Evolutionary conservation across 2,888 invertebrate species (phyloP).

Genomic region (Melinaea menophilus): DNA sequence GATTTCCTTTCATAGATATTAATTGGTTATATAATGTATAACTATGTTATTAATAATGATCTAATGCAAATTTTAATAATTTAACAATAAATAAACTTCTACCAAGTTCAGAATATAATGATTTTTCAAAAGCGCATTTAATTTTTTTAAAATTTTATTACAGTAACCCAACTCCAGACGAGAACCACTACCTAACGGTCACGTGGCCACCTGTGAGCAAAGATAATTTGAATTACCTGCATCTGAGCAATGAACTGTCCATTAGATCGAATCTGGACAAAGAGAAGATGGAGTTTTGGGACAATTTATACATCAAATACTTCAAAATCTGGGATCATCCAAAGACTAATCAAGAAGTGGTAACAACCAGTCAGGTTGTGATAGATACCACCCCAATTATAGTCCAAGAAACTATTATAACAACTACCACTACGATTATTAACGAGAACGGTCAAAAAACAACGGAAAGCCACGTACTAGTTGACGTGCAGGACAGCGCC

Average conservation of each 20-base stretch:
- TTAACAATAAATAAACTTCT: no score
- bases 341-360: slow-evolving; percentile 30
- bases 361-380: slow-evolving; percentile 18
- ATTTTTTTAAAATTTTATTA: slow-evolving; percentile 28
- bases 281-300: slow-evolving; percentile 69
- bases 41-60: no score
- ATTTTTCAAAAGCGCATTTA: no score
- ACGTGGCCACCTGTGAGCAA: slow-evolving; percentile 65
- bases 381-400: slow-evolving; percentile 28
- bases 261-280: slow-evolving; percentile 53
- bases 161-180: slow-evolving; percentile 70
- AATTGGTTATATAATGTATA: not conserved
- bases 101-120: no score
- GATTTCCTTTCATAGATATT: no score
- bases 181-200: slow-evolving; percentile 59
- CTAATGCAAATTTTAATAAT: no score
- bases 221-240: slow-evolving; percentile 58
- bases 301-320: slow-evolving; percentile 58
- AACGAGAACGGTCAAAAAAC: slow-evolving; percentile 15
- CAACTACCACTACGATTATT: slow-evolving; percentile 22
- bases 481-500: slow-evolving; percentile 19
- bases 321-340: slow-evolving; percentile 64
- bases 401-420: slow-evolving; percentile 33
- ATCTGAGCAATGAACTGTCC: slow-evolving; percentile 54
- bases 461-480: slow-evolving; percentile 13